Conservation (phyloP, 2,113 vertebrate species). For the Hippoglossus stenolepis region DNA sequence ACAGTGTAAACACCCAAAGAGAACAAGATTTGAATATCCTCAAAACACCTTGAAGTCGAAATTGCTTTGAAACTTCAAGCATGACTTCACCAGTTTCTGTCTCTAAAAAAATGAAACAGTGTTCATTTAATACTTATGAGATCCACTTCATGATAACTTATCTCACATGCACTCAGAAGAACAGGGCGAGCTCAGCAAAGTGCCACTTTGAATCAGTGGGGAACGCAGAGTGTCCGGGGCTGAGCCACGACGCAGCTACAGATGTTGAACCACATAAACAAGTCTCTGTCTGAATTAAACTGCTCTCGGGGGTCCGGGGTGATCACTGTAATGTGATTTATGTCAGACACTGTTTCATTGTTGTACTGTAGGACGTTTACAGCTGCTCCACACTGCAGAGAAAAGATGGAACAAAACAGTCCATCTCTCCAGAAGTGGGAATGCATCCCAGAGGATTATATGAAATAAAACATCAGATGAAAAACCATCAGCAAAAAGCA, state of each 20-base stretch:
- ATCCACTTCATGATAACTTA: slow-evolving; percentile 40
- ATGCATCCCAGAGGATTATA: background rate
- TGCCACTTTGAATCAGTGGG: slow-evolving; percentile 63
- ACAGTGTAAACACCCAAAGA: background rate
- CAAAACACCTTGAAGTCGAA: too few relatives aligned
- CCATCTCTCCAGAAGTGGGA: background rate
- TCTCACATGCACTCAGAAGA: slow-evolving; percentile 19
- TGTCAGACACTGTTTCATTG: slow-evolving; percentile 24
- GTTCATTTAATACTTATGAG: slow-evolving; percentile 50
- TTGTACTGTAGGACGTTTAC: background rate
- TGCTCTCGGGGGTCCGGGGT: slow-evolving; percentile 9
- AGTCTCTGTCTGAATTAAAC: slow-evolving; percentile 15
- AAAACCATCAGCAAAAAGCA: background rate
- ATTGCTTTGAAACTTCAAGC: too few relatives aligned
- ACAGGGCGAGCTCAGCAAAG: slow-evolving; percentile 63
- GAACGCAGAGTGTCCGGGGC: background rate
- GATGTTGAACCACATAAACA: slow-evolving; percentile 38
- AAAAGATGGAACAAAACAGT: background rate
- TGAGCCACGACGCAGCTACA: slow-evolving; percentile 30
- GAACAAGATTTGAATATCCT: background rate
- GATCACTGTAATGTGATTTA: slow-evolving; percentile 15
- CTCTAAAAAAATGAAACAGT: slow-evolving; percentile 20
- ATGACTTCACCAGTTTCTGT: background rate
- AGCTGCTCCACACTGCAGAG: slow-evolving; percentile 3
- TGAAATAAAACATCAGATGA: background rate